Conservation (phyloP, 2,888 invertebrate genomes). For the Eledona agricola region DNA sequence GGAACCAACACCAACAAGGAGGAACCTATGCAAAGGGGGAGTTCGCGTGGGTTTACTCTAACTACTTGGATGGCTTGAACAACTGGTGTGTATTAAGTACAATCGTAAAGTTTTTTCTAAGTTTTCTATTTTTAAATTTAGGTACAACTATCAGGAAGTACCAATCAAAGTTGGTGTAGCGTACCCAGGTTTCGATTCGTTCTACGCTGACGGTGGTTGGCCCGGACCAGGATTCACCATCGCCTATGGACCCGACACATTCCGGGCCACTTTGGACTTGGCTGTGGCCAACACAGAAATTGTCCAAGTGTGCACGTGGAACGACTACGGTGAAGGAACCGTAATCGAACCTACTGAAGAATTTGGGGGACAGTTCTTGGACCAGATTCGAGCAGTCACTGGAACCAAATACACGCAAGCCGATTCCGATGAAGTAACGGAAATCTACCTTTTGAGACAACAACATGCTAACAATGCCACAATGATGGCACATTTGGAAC, state of each 20-base stretch:
- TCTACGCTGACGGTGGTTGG: not conserved
- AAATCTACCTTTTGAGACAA: not conserved
- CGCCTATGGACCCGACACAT: conserved; percentile 1
- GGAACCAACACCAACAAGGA: conserved; percentile 4
- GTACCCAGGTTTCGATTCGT: conserved; percentile 6
- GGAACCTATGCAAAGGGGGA: not conserved
- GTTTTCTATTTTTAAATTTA: not conserved
- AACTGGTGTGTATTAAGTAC: no score
- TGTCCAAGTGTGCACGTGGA: no score
- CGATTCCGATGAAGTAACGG: not conserved
- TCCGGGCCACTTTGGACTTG: conserved; percentile 1
- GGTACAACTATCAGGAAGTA: conserved; percentile 1
- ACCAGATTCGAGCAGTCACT: conserved; percentile 47
- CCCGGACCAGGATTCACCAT: not conserved
- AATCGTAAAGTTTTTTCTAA: not conserved
- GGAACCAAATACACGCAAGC: conserved; percentile 1
- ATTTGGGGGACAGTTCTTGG: conserved; percentile 1
- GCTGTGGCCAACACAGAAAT: conserved; percentile 1
- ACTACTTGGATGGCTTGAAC: conserved; percentile 1
- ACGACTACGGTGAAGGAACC: conserved; percentile 12
- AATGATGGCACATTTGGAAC: not conserved
- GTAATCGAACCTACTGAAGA: conserved; percentile 7
- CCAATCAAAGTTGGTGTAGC: conserved; percentile 4
- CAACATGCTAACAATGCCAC: conserved; percentile 2
- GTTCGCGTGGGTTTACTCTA: conserved; percentile 1